phyloP scores from a whole-genome alignment of 2,888 invertebrate genomes.

The Elysia crispata region DNA sequence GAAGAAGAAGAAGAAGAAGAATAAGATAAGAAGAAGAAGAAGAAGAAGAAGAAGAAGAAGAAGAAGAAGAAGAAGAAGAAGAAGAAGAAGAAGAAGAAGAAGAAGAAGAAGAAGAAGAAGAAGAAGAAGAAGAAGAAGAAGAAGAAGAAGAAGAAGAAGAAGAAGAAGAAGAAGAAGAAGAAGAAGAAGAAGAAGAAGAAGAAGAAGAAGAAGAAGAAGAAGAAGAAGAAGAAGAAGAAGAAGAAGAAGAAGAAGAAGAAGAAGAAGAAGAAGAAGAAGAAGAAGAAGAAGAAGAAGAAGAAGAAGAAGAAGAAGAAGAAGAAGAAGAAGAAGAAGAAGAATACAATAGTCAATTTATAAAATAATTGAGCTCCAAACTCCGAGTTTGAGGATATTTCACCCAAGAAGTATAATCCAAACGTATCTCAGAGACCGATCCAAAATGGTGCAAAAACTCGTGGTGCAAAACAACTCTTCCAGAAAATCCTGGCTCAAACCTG shows the following conservation, averaged over 20 bases:
- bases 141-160: slow-evolving; percentile 15
- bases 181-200: slow-evolving; percentile 16
- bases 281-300: slow-evolving; percentile 12
- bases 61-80: slow-evolving; percentile 15
- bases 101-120: slow-evolving; percentile 15
- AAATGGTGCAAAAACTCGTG: too few species aligned
- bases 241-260: slow-evolving; percentile 13
- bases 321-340: slow-evolving; percentile 9
- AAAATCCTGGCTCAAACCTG: too few species aligned
- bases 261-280: slow-evolving; percentile 10
- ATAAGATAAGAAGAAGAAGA: too few species aligned
- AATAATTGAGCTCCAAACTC: too few species aligned
- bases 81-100: slow-evolving; percentile 7
- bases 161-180: slow-evolving; percentile 13
- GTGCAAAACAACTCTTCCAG: too few species aligned
- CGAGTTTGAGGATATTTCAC: too few species aligned
- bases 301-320: slow-evolving; percentile 9
- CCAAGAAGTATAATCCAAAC: too few species aligned
- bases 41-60: slow-evolving; percentile 14
- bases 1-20: too few species aligned
- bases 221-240: slow-evolving; percentile 10
- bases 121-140: slow-evolving; percentile 15
- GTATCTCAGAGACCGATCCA: too few species aligned
- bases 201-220: slow-evolving; percentile 16
- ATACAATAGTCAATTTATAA: too few species aligned